Percentiles rank a stretch among this genome's conserved stretches.
phyloP scores from a whole-genome alignment of 2,113 vertebrate genomes.

The Haplochromis burtoni region DNA sequence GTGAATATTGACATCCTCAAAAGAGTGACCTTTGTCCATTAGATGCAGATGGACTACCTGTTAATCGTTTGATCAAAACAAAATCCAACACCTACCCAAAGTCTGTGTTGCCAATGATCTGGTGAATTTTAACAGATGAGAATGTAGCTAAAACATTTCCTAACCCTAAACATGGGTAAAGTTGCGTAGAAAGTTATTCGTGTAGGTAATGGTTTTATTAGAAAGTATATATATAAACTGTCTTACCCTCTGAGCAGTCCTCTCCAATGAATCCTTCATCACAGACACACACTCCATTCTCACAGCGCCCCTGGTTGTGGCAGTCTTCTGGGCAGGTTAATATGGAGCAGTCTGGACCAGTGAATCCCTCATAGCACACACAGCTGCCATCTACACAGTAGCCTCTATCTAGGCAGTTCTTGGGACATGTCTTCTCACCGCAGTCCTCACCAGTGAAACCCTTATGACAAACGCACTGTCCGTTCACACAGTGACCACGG shows the following conservation, averaged over 20 bases:
- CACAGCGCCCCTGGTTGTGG: slow-evolving; percentile 74
- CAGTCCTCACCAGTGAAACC: slow-evolving; percentile 83
- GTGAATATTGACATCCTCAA: neutral
- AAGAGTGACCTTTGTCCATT: neutral
- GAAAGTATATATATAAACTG: neutral
- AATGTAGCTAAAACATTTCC: neutral
- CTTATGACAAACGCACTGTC: slow-evolving; percentile 79
- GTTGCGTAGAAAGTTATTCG: neutral
- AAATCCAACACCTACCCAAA: neutral
- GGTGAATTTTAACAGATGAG: neutral
- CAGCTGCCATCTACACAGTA: slow-evolving; percentile 81
- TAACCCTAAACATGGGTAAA: neutral
- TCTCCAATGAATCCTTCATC: slow-evolving; percentile 79
- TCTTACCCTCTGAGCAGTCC: slow-evolving; percentile 79
- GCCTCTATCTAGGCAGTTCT: slow-evolving; percentile 76
- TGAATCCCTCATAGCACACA: slow-evolving; percentile 79
- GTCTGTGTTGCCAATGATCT: neutral
- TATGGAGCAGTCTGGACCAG: slow-evolving; percentile 72
- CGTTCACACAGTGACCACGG: slow-evolving; percentile 78
- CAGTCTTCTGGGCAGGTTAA: slow-evolving; percentile 78
- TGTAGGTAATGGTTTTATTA: neutral
- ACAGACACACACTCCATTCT: slow-evolving; percentile 78
- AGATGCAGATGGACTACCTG: neutral
- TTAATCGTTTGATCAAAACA: neutral
- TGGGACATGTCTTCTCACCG: slow-evolving; percentile 76